These are phyloP conservation scores for Raja brachyura DNA, from an alignment of 2,113 vertebrate genomes.

Conservation along the genomic window DNA sequence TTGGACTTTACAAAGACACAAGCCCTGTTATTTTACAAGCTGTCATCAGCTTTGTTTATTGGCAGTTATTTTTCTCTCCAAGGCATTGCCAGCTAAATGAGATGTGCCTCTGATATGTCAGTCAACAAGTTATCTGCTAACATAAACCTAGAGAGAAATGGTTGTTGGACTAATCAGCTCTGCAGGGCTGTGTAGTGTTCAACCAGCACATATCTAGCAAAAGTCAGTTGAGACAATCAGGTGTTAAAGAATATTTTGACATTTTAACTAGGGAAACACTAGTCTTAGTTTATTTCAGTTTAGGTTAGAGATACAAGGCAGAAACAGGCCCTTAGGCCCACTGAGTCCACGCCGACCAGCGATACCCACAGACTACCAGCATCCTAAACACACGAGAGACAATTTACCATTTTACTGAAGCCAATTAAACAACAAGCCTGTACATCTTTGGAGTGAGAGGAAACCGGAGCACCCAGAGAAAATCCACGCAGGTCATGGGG, in stretches of 20 bases:
- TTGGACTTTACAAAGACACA: background rate
- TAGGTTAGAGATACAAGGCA: too few relatives aligned
- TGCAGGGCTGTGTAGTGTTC: background rate
- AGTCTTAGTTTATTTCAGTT: too few relatives aligned
- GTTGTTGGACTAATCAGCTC: background rate
- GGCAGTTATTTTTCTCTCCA: background rate
- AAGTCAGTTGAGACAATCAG: background rate
- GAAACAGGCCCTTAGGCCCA: too few relatives aligned
- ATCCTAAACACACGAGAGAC: too few relatives aligned
- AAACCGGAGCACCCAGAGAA: too few relatives aligned
- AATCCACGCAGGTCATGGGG: too few relatives aligned
- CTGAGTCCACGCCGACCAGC: too few relatives aligned
- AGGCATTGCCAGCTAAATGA: background rate
- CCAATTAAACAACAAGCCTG: too few relatives aligned
- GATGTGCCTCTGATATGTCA: background rate
- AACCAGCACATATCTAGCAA: background rate
- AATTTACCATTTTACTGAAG: too few relatives aligned
- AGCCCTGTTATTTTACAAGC: background rate
- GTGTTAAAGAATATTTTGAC: background rate
- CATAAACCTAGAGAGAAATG: background rate
- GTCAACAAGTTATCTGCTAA: background rate
- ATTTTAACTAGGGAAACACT: background rate
- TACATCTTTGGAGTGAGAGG: too few relatives aligned
- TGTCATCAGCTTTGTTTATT: slow-evolving; percentile 8
- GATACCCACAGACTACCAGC: too few relatives aligned